phyloP scores from a whole-genome alignment of 2,888 invertebrate genomes.

The Eurytoma adleriae region DNA sequence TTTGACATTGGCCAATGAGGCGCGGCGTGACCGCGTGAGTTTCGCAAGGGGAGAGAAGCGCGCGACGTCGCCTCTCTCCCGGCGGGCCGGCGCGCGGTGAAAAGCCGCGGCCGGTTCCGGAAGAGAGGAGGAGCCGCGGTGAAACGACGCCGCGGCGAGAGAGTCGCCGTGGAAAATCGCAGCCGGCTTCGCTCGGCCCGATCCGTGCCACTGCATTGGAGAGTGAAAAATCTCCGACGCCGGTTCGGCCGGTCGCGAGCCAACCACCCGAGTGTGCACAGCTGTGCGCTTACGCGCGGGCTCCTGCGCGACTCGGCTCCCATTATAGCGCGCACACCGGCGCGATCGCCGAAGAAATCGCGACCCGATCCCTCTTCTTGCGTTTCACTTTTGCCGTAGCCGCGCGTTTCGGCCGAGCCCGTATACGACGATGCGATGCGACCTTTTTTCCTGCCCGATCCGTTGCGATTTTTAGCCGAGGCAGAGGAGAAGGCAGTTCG shows the following conservation, averaged over 20 bases:
- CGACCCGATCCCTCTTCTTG: constrained; percentile 29
- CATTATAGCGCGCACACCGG: constrained; percentile 48
- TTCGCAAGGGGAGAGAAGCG: constrained; percentile 21
- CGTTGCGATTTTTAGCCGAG: no score
- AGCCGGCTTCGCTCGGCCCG: constrained; percentile 17
- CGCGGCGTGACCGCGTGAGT: background rate
- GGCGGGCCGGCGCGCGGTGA: constrained; percentile 4
- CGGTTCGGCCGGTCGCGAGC: constrained; percentile 15
- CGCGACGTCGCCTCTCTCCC: background rate
- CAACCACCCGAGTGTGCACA: no score
- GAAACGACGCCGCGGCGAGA: background rate
- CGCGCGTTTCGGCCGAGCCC: constrained; percentile 12
- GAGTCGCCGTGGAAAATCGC: constrained; percentile 18
- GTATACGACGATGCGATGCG: background rate
- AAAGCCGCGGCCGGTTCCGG: constrained; percentile 9
- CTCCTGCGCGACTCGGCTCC: constrained; percentile 15
- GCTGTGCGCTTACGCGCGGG: no score
- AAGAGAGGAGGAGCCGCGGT: constrained; percentile 11
- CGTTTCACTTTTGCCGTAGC: constrained; percentile 52
- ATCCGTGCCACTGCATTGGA: constrained; percentile 31
- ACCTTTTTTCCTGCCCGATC: background rate
- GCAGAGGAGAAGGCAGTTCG: no score
- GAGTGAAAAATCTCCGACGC: constrained; percentile 38
- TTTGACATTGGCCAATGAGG: constrained; percentile 34
- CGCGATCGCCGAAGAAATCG: constrained; percentile 30